Conservation (phyloP, 2,113 vertebrate genomes). For the Brachypteracias leptosomus region DNA sequence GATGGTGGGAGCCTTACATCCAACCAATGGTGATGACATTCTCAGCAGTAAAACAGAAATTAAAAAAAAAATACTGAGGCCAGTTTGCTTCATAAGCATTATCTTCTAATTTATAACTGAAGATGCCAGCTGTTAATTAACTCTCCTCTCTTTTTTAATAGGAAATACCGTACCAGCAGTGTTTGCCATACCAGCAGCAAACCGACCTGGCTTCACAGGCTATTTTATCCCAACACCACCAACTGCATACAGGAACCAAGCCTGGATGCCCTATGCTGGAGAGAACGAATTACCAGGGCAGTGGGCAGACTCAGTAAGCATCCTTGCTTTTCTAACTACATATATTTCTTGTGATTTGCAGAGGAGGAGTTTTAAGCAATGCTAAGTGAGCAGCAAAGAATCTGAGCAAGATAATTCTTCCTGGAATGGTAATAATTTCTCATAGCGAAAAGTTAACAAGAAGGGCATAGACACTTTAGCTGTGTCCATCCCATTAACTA, state of each 20-base stretch:
- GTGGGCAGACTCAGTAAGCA: conserved; percentile 95
- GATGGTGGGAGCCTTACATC: neutral
- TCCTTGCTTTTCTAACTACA: neutral
- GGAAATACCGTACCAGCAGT: conserved; percentile 96
- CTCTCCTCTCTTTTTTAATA: conserved; percentile 58
- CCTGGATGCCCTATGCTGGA: conserved; percentile 95
- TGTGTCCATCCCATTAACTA: neutral
- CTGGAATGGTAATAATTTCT: neutral
- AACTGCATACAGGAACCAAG: conserved; percentile 89
- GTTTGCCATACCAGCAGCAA: conserved; percentile 95
- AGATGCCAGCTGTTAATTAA: neutral
- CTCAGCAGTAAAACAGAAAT: neutral
- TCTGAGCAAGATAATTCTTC: neutral
- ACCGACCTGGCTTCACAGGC: conserved; percentile 87
- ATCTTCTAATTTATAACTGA: neutral
- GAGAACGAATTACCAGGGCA: conserved; percentile 90
- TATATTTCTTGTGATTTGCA: neutral
- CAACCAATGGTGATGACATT: neutral
- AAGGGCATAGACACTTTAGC: neutral
- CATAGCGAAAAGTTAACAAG: neutral
- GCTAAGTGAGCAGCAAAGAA: neutral
- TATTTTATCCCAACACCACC: conserved; percentile 93
- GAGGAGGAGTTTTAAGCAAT: neutral
- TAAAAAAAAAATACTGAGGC: neutral
- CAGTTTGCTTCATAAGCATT: neutral